A percentile compares a stretch with the other conserved stretches of the same genome.
phyloP scores from a whole-genome alignment of 1,140 invertebrate species.

The Anoplophora glabripennis region DNA sequence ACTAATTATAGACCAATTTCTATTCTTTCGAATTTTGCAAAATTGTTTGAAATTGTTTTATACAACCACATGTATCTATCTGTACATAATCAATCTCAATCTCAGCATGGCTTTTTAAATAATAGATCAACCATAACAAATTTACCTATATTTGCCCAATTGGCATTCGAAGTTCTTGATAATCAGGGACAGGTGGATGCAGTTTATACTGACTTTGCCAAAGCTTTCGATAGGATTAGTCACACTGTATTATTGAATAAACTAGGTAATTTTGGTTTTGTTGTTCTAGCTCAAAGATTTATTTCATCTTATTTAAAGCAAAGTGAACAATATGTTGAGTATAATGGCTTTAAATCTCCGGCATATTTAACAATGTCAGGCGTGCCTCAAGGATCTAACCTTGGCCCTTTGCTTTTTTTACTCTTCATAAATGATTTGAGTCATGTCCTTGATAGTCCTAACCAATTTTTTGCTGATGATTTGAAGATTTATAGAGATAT shows the following conservation, averaged over 20 bases:
- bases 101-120: not conserved
- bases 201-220: too few species aligned
- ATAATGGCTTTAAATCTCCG: not conserved
- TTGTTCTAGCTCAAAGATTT: not conserved
- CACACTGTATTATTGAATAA: not conserved
- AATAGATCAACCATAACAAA: too few species aligned
- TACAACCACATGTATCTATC: too few species aligned
- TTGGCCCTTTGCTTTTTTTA: too few species aligned
- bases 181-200: not conserved
- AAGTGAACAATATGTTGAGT: not conserved
- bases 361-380: not conserved
- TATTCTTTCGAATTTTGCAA: not conserved
- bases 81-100: not conserved
- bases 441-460: too few species aligned
- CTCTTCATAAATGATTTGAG: too few species aligned
- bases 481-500: too few species aligned
- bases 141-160: not conserved
- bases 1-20: constrained; percentile 19
- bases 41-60: constrained; percentile 23
- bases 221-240: not conserved
- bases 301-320: not conserved
- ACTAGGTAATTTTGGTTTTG: not conserved
- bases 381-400: too few species aligned
- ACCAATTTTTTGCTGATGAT: too few species aligned
- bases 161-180: not conserved